Evolutionary conservation across 2,888 invertebrate genomes (phyloP).

Genomic region (Sarcophaga carnaria): DNA sequence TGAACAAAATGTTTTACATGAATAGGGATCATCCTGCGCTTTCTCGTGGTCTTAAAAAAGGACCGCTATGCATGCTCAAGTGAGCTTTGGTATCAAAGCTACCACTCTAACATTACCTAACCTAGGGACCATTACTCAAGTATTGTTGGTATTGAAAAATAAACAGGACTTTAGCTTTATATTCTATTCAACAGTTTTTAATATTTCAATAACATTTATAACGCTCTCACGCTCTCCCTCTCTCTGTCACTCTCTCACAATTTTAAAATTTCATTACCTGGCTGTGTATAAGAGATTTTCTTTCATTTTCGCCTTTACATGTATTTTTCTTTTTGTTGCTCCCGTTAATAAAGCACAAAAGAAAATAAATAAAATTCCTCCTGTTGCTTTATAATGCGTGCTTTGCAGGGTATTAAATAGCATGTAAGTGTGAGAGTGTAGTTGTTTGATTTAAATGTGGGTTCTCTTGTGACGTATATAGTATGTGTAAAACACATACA

Average conservation of each 20-base stretch:
- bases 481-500: background rate
- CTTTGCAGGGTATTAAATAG: slow-evolving; percentile 21
- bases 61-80: too few species aligned
- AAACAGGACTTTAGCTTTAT: too few species aligned
- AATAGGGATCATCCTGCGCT: too few species aligned
- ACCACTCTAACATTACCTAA: too few species aligned
- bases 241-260: background rate
- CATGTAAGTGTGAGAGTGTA: background rate
- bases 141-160: too few species aligned
- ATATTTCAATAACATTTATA: too few species aligned
- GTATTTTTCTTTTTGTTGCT: background rate
- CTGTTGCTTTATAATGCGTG: slow-evolving; percentile 67
- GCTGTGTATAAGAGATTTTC: slow-evolving; percentile 39
- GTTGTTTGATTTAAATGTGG: background rate
- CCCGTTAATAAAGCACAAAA: background rate
- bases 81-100: too few species aligned
- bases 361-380: slow-evolving; percentile 51
- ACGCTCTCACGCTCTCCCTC: background rate
- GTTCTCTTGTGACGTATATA: background rate
- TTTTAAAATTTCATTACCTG: background rate
- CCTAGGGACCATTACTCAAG: too few species aligned
- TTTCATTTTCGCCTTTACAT: background rate
- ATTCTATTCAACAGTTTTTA: too few species aligned
- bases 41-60: too few species aligned
- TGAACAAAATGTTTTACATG: too few species aligned